These are phyloP conservation scores for Neodon shergylaensis DNA, from an alignment of 2,113 vertebrate species.

Conservation along the genomic window DNA sequence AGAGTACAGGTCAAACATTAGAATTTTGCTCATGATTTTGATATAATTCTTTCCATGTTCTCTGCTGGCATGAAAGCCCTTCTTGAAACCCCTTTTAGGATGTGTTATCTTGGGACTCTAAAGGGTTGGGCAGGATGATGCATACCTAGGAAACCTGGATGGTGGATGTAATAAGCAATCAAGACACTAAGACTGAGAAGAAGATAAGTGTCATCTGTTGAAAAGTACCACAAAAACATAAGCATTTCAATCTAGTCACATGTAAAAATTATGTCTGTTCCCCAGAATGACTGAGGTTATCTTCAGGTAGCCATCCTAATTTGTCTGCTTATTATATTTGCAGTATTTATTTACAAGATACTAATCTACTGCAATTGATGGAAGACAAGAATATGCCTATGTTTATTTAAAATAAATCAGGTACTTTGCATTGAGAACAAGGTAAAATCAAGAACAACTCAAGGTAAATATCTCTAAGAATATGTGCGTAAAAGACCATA, in stretches of 20 bases:
- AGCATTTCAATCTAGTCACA: not conserved
- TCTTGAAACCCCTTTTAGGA: not conserved
- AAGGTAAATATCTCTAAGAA: not conserved
- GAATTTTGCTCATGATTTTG: not conserved
- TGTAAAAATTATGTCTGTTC: not conserved
- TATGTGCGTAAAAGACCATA: not conserved
- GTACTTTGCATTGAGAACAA: not conserved
- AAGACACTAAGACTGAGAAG: not conserved
- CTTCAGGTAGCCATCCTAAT: not conserved
- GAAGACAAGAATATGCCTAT: fast-evolving
- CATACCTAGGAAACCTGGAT: fast-evolving
- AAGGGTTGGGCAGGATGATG: not conserved
- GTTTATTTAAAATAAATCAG: not conserved
- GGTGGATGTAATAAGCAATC: not conserved
- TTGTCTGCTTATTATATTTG: not conserved
- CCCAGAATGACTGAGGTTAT: not conserved
- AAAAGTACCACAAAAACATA: not conserved
- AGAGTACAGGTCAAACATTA: fast-evolving
- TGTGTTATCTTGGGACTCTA: not conserved
- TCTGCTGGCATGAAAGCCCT: not conserved
- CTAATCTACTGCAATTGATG: not conserved
- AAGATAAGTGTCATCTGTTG: not conserved
- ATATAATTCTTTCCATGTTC: not conserved
- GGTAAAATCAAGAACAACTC: not conserved
- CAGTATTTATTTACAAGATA: not conserved